These are phyloP conservation scores for Hydraecia micacea DNA, from an alignment of 2,888 invertebrate species.

Conservation along the genomic window DNA sequence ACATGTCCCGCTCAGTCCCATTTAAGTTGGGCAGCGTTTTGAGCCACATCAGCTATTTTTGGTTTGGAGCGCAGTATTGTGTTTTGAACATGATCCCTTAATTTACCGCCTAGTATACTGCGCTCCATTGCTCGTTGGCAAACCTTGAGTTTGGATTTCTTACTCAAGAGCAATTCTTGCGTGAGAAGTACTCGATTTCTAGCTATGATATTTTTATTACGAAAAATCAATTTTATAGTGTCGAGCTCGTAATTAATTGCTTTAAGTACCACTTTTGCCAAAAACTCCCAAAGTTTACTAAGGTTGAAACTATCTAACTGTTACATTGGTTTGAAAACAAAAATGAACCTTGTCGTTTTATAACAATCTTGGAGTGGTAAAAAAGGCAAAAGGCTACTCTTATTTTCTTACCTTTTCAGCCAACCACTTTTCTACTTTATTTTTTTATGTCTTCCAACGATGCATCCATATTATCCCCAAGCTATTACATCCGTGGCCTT, in stretches of 20 bases:
- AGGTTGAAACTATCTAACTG: background rate
- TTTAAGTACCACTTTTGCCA: background rate
- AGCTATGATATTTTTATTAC: background rate
- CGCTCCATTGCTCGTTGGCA: background rate
- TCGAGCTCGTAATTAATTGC: background rate
- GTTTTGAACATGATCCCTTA: background rate
- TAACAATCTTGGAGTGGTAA: background rate
- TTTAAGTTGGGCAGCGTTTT: background rate
- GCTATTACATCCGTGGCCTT: background rate
- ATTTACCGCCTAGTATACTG: background rate
- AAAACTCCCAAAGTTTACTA: background rate
- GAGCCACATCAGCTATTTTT: background rate
- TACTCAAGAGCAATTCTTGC: background rate
- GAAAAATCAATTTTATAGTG: background rate
- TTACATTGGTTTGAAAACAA: too few species aligned
- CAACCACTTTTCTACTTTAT: too few species aligned
- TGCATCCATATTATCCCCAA: background rate
- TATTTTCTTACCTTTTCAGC: background rate
- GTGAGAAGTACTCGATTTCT: too few species aligned
- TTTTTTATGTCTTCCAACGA: background rate
- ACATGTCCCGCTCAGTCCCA: background rate
- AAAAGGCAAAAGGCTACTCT: background rate
- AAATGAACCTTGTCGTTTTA: background rate
- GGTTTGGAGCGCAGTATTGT: background rate
- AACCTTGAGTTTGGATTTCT: background rate